Evolutionary conservation across 1,140 invertebrate genomes (phyloP).

Genomic region (Drosophila ficusphila): DNA sequence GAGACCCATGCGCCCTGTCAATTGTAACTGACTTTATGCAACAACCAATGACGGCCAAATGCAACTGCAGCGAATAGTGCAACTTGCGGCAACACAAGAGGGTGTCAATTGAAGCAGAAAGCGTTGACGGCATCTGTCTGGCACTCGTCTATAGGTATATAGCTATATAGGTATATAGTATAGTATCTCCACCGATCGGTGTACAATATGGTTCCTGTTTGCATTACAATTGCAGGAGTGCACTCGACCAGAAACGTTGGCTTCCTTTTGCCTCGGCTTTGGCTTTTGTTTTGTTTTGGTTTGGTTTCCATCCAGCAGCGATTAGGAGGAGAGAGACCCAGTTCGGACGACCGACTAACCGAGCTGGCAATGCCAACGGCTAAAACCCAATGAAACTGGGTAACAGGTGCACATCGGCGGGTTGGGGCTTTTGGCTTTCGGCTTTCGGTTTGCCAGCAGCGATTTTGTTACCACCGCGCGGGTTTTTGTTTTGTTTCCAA

Average conservation of each 20-base stretch:
- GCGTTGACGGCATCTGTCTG: constrained; percentile 39
- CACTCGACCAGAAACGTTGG: constrained; percentile 76
- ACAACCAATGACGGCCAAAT: constrained; percentile 34
- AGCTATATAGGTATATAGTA: not conserved
- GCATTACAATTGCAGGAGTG: constrained; percentile 67
- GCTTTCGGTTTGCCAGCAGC: constrained; percentile 19
- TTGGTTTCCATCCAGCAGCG: constrained; percentile 36
- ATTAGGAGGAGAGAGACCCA: constrained; percentile 67
- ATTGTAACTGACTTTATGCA: constrained; percentile 66
- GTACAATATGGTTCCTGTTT: constrained; percentile 76
- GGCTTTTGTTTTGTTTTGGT: constrained; percentile 41
- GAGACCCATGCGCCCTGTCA: constrained; percentile 38
- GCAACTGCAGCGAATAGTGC: constrained; percentile 40
- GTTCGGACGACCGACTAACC: constrained; percentile 74
- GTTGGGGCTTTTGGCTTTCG: constrained; percentile 12
- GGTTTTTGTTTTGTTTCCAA: constrained; percentile 41
- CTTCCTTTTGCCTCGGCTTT: constrained; percentile 64
- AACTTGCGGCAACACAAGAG: constrained; percentile 36
- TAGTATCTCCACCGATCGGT: not conserved
- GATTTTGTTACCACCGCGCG: constrained; percentile 47
- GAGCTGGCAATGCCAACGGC: constrained; percentile 46
- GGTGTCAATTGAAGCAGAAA: constrained; percentile 81
- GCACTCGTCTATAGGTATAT: not conserved
- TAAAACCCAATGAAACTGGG: constrained; percentile 53
- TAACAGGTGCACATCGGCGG: constrained; percentile 66